A percentile compares a stretch with the other conserved stretches of the same genome.
phyloP scores from a whole-genome alignment of 2,113 vertebrate species.

The Phodopus roborovskii region DNA sequence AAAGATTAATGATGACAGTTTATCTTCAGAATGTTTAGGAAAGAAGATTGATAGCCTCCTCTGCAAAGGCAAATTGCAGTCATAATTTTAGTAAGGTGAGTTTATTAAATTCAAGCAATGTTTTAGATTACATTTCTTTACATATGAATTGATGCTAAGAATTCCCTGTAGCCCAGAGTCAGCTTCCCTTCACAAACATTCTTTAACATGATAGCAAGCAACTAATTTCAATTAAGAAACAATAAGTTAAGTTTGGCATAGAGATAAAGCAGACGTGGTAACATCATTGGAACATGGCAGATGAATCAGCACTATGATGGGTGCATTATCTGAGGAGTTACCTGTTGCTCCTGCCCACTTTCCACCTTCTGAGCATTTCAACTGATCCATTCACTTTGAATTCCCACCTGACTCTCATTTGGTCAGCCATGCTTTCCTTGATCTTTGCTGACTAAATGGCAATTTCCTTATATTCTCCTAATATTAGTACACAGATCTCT shows the following conservation, averaged over 20 bases:
- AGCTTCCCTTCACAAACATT: conserved; percentile 1
- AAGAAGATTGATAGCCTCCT: conserved; percentile 41
- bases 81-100: conserved; percentile 62
- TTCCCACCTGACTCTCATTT: neutral
- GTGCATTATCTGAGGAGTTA: neutral
- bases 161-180: neutral
- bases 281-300: neutral
- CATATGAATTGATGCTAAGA: conserved; percentile 50
- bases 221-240: conserved; percentile 8
- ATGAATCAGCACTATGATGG: neutral
- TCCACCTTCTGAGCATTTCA: neutral
- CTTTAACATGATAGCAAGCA: conserved; percentile 52
- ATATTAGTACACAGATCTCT: neutral
- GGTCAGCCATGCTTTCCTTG: neutral
- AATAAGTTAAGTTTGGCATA: conserved; percentile 37
- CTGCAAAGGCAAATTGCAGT: conserved; percentile 53
- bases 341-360: neutral
- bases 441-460: neutral
- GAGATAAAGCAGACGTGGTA: conserved; percentile 36
- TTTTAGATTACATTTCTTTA: conserved; percentile 63
- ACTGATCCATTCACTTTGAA: fast-evolving
- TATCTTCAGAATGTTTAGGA: conserved; percentile 59
- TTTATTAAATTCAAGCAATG: conserved; percentile 69
- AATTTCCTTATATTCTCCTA: neutral
- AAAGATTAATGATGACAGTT: conserved; percentile 48